Percentiles rank a stretch among this genome's conserved stretches.
Conservation (phyloP, 1,140 invertebrate species). For the Lasioglossum baleicum region DNA sequence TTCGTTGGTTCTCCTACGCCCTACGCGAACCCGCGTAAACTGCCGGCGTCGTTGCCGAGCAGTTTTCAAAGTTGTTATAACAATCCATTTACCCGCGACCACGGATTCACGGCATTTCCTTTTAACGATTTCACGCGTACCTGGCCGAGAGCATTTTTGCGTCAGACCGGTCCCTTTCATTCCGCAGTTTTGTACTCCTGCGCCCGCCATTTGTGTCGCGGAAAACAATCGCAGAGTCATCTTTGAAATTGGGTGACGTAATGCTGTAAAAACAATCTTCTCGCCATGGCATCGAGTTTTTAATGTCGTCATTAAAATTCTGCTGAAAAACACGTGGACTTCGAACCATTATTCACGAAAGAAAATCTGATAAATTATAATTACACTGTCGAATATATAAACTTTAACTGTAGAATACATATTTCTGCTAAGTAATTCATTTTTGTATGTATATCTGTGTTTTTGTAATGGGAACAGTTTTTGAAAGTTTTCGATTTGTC, state of each 20-base stretch:
- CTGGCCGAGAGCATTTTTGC: neutral
- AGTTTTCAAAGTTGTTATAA: slow-evolving; percentile 66
- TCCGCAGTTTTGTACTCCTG: slow-evolving; percentile 2
- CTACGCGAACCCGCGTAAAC: neutral
- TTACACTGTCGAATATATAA: too few relatives aligned
- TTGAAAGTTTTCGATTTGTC: too few relatives aligned
- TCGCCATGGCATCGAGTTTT: neutral
- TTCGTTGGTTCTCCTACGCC: neutral
- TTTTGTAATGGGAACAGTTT: too few relatives aligned
- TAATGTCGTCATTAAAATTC: too few relatives aligned
- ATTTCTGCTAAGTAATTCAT: too few relatives aligned
- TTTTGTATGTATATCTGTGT: too few relatives aligned
- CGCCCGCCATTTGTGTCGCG: neutral
- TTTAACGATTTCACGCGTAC: slow-evolving; percentile 5
- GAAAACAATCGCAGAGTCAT: neutral
- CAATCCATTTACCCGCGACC: slow-evolving; percentile 61
- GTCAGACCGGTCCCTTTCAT: slow-evolving; percentile 21
- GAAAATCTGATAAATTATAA: too few relatives aligned
- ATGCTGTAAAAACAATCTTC: neutral
- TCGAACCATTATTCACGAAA: too few relatives aligned
- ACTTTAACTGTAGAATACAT: too few relatives aligned
- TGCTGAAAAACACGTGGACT: too few relatives aligned
- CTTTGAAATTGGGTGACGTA: neutral
- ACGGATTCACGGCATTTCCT: slow-evolving; percentile 11
- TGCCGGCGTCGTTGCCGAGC: slow-evolving; percentile 18